These are phyloP conservation scores for Lamprotornis superbus DNA, from an alignment of 2,113 vertebrate species.

Conservation along the genomic window DNA sequence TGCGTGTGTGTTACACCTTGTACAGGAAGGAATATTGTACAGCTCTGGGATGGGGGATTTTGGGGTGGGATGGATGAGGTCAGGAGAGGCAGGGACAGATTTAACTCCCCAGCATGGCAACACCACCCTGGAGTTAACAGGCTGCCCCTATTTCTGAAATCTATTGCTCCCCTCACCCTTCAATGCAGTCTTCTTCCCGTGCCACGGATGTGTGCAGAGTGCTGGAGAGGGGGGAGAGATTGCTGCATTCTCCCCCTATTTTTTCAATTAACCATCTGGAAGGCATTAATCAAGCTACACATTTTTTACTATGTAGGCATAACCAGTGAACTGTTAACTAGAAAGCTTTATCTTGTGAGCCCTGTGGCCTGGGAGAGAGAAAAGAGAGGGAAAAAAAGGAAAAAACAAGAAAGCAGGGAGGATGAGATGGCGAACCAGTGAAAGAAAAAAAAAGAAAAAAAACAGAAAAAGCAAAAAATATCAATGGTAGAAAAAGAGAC, in stretches of 20 bases:
- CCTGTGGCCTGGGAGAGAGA: not conserved
- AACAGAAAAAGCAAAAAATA: not conserved
- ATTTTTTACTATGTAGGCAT: constrained; percentile 56
- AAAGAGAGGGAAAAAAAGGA: not conserved
- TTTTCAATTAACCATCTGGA: constrained; percentile 53
- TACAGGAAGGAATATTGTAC: rapidly evolving
- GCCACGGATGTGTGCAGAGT: not conserved
- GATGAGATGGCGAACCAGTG: not conserved
- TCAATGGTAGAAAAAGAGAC: not conserved
- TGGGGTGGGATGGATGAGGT: not conserved
- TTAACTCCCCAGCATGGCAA: not conserved
- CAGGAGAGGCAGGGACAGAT: not conserved
- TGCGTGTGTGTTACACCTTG: rapidly evolving
- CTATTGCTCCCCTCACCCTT: not conserved
- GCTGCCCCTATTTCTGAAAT: not conserved
- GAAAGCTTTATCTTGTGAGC: constrained; percentile 45
- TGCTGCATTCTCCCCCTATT: constrained; percentile 14
- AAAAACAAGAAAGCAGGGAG: not conserved
- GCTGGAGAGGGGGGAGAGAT: not conserved
- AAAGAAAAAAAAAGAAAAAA: not conserved
- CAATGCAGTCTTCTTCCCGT: constrained; percentile 22
- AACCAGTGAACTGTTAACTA: constrained; percentile 57
- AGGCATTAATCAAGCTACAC: constrained; percentile 51
- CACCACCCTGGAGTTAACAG: not conserved
- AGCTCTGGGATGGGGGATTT: not conserved